These are phyloP conservation scores for Athrips mouffetella DNA, from an alignment of 2,888 invertebrate genomes.

Conservation along the genomic window DNA sequence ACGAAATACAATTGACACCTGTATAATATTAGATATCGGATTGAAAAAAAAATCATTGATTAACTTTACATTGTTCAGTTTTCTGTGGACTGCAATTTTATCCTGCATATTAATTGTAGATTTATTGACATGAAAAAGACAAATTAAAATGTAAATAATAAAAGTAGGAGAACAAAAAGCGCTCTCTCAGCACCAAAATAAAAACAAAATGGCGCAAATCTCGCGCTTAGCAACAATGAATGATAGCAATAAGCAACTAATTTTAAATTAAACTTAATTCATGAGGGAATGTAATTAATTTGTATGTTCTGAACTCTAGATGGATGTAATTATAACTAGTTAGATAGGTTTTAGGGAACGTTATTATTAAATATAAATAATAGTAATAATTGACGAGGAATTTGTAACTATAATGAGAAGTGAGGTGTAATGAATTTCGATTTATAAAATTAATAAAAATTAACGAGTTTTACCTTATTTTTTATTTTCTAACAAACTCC, in stretches of 20 bases:
- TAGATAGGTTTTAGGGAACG: constrained; percentile 63
- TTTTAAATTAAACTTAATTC: constrained; percentile 39
- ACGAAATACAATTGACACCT: no score
- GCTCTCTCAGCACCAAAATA: constrained; percentile 38
- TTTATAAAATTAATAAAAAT: constrained; percentile 78
- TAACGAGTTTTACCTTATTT: constrained; percentile 63
- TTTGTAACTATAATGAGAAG: constrained; percentile 72
- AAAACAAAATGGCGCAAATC: constrained; percentile 33
- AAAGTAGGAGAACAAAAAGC: constrained; percentile 32
- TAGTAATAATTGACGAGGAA: constrained; percentile 68
- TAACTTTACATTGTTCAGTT: no score
- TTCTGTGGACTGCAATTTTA: no score
- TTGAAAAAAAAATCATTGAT: no score
- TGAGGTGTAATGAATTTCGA: constrained; percentile 75
- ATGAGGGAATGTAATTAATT: constrained; percentile 56
- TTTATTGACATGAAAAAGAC: no score
- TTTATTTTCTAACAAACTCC: no score
- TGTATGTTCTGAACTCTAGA: constrained; percentile 62
- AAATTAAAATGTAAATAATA: constrained; percentile 40
- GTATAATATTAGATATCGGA: no score
- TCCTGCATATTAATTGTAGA: no score
- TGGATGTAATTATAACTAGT: constrained; percentile 58
- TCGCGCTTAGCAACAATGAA: constrained; percentile 38
- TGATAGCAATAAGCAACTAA: constrained; percentile 64
- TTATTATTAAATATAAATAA: constrained; percentile 67